Conservation (phyloP, 2,888 invertebrate species). For the Patella ulyssiponensis region DNA sequence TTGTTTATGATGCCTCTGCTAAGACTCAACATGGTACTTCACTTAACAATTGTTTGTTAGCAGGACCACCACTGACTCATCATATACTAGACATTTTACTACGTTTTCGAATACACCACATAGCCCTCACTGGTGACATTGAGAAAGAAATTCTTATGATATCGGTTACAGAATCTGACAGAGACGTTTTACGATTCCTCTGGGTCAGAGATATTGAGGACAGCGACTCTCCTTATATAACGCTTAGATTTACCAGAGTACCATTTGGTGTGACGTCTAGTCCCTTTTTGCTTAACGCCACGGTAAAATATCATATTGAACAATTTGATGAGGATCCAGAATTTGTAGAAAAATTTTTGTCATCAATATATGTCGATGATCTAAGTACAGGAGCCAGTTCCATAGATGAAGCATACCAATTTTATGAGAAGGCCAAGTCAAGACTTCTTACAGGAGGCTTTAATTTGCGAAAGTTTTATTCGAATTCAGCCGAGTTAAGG, state of each 20-base stretch:
- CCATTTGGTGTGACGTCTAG: neutral
- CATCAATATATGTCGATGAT: neutral
- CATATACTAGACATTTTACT: neutral
- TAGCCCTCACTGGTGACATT: slow-evolving; percentile 2
- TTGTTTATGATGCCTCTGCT: no score
- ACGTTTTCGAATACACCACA: neutral
- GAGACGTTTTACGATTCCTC: neutral
- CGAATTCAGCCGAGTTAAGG: neutral
- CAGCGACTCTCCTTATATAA: neutral
- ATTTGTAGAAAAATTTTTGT: neutral
- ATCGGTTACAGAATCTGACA: neutral
- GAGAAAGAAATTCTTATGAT: neutral
- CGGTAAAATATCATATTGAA: neutral
- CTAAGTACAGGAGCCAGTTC: neutral
- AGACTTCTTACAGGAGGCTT: neutral
- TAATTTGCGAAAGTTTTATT: neutral
- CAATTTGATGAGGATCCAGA: neutral
- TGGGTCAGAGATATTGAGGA: neutral
- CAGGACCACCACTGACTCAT: neutral
- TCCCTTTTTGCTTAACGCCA: slow-evolving; percentile 1
- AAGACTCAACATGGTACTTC: neutral
- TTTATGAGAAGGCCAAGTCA: neutral
- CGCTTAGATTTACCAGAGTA: neutral
- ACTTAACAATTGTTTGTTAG: slow-evolving; percentile 1
- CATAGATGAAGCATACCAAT: neutral